These are phyloP conservation scores for Amphimallon solstitiale DNA, from an alignment of 2,888 invertebrate genomes.

Conservation along the genomic window DNA sequence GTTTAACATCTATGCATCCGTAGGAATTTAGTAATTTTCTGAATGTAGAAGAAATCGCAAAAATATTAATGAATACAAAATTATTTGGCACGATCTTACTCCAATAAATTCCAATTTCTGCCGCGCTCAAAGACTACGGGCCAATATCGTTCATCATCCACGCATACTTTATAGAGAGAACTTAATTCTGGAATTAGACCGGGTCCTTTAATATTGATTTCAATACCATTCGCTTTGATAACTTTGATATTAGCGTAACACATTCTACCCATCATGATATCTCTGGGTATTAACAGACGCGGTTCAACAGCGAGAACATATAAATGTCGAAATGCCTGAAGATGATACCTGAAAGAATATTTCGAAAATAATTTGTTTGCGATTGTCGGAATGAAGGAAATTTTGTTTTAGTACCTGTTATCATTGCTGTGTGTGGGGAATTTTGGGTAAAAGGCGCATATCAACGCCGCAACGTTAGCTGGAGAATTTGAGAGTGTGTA, in stretches of 20 bases:
- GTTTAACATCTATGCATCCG: conserved; percentile 84
- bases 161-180: conserved; percentile 76
- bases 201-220: conserved; percentile 74
- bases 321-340: conserved; percentile 96
- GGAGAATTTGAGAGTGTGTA: conserved; percentile 85
- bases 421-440: conserved; percentile 97
- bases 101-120: conserved; percentile 84
- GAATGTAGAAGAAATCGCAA: conserved; percentile 33
- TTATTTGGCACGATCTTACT: conserved; percentile 65
- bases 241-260: conserved; percentile 85
- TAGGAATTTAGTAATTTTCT: conserved; percentile 75
- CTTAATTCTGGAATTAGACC: conserved; percentile 86
- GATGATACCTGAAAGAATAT: conserved; percentile 78
- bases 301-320: conserved; percentile 96
- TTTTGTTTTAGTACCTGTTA: conserved; percentile 74
- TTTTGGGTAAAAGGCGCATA: conserved; percentile 96
- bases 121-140: conserved; percentile 83
- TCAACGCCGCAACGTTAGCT: conserved; percentile 86
- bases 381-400: neutral
- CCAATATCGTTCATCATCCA: conserved; percentile 91
- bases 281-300: conserved; percentile 86
- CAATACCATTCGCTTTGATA: conserved; percentile 60
- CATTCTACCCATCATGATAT: conserved; percentile 80
- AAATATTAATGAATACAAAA: neutral
- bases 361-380: neutral